These are phyloP conservation scores for Momotus momota DNA, from an alignment of 2,797 vertebrate genomes.

Conservation along the genomic window DNA sequence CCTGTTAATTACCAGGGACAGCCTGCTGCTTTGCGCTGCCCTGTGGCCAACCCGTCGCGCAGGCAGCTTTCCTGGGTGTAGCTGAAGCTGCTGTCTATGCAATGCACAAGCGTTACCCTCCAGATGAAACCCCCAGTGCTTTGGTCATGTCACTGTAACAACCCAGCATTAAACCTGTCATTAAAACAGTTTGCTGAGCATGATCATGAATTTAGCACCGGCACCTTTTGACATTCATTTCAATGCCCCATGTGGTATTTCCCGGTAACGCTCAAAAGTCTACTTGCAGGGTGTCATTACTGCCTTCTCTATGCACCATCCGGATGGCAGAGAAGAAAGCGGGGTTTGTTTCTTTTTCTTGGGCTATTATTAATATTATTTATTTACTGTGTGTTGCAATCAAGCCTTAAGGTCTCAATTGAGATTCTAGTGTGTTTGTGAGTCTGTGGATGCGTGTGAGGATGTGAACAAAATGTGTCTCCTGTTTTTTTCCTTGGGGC, in stretches of 20 bases:
- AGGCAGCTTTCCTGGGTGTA: neutral
- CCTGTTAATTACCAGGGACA: conserved; percentile 42
- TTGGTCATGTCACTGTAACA: conserved; percentile 65
- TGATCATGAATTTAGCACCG: conserved; percentile 51
- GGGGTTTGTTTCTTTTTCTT: neutral
- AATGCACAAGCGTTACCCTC: conserved; percentile 14
- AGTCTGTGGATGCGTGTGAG: neutral
- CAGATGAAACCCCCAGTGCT: conserved; percentile 53
- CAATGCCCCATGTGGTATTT: conserved; percentile 32
- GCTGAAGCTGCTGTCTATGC: conserved; percentile 25
- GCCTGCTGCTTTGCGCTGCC: conserved; percentile 42
- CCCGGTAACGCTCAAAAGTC: conserved; percentile 5
- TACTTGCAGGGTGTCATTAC: conserved; percentile 31
- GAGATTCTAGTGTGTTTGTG: conserved; percentile 29
- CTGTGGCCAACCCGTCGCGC: neutral
- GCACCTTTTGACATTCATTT: conserved; percentile 69
- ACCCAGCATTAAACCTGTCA: conserved; percentile 71
- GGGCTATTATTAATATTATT: conserved; percentile 32
- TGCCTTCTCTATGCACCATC: neutral
- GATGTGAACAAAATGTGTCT: neutral
- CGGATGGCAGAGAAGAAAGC: neutral
- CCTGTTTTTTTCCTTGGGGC: neutral
- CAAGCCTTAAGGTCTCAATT: neutral
- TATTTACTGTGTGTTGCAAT: conserved; percentile 25
- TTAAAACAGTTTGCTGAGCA: conserved; percentile 63